Evolutionary conservation across 2,113 vertebrate genomes (phyloP).

Genomic region (Dunckerocampus dactyliophorus): DNA sequence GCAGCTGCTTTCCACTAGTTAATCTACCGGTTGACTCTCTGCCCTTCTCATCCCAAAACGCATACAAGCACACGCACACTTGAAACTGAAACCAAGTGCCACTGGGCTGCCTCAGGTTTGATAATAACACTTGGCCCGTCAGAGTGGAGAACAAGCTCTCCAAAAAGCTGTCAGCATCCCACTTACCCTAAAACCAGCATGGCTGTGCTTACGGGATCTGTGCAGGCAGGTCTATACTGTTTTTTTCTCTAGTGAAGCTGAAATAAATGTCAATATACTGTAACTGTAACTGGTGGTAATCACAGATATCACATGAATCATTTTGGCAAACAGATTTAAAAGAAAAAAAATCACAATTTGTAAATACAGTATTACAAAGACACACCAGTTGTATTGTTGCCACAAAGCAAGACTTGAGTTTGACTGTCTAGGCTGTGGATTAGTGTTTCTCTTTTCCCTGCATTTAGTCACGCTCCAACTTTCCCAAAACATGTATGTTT

Average conservation of each 20-base stretch:
- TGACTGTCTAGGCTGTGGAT: no score
- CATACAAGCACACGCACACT: slow-evolving; percentile 27
- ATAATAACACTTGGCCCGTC: slow-evolving; percentile 70
- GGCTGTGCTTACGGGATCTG: slow-evolving; percentile 60
- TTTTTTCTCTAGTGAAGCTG: slow-evolving; percentile 18
- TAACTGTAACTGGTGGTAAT: background rate
- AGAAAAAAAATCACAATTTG: no score
- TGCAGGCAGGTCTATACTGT: slow-evolving; percentile 45
- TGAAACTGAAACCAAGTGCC: slow-evolving; percentile 49
- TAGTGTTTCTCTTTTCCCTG: no score
- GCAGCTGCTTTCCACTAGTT: slow-evolving; percentile 68
- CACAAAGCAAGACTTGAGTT: no score
- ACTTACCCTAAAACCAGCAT: slow-evolving; percentile 65
- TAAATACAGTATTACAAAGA: no score
- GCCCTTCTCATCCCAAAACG: slow-evolving; percentile 37
- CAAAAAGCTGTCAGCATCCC: slow-evolving; percentile 70
- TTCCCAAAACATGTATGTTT: no score
- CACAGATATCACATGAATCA: no score
- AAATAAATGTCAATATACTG: slow-evolving; percentile 11
- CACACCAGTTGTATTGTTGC: no score
- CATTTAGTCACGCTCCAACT: no score
- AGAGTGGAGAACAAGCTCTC: slow-evolving; percentile 51
- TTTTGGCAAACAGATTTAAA: no score
- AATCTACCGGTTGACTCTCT: slow-evolving; percentile 61
- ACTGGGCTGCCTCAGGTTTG: slow-evolving; percentile 65